These are phyloP conservation scores for Carpatolechia fugitivella DNA, from an alignment of 2,888 invertebrate genomes.

Conservation along the genomic window DNA sequence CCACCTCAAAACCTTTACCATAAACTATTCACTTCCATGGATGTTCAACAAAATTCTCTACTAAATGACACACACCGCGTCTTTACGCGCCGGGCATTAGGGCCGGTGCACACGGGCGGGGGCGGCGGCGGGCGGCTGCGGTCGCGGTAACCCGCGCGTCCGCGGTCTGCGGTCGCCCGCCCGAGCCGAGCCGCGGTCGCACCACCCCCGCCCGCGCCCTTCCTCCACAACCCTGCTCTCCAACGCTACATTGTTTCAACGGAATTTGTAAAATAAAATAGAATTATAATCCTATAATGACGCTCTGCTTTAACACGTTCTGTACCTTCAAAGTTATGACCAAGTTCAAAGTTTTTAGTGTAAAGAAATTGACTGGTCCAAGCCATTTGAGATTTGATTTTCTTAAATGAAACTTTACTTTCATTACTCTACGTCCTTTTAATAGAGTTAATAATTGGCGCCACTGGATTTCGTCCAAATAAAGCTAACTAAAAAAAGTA, in stretches of 20 bases:
- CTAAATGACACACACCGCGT: slow-evolving; percentile 29
- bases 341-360: neutral
- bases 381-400: neutral
- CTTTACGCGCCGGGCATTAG: slow-evolving; percentile 46
- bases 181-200: slow-evolving; percentile 34
- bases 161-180: slow-evolving; percentile 42
- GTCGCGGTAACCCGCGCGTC: slow-evolving; percentile 46
- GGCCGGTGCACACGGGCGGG: slow-evolving; percentile 31
- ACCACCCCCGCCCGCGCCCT: slow-evolving; percentile 31
- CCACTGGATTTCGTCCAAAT: no score
- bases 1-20: no score
- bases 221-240: slow-evolving; percentile 28
- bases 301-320: neutral
- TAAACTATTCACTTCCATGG: neutral
- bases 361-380: neutral
- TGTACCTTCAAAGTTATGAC: no score
- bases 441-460: no score
- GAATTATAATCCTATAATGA: neutral
- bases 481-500: no score
- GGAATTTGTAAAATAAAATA: slow-evolving; percentile 12
- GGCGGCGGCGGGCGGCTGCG: slow-evolving; percentile 34
- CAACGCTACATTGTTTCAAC: slow-evolving; percentile 43
- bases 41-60: neutral
- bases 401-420: neutral
- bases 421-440: neutral